Conservation (phyloP, 2,888 invertebrate species). For the Pammene aurita region DNA sequence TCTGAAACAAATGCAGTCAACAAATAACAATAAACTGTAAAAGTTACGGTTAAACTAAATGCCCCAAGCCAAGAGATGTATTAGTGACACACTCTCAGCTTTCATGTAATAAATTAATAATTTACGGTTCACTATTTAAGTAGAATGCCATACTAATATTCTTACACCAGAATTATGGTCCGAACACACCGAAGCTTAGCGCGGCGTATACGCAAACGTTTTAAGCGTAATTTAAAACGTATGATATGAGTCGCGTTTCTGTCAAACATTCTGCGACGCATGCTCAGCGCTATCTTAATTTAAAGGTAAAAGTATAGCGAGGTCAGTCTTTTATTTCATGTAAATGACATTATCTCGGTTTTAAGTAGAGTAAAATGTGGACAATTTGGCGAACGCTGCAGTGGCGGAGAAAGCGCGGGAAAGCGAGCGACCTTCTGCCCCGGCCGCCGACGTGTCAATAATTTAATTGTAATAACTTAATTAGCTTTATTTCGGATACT, state of each 20-base stretch:
- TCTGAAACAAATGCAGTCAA: background rate
- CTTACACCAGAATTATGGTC: background rate
- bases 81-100: conserved; percentile 16
- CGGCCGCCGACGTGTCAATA: conserved; percentile 21
- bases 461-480: conserved; percentile 37
- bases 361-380: conserved; percentile 20
- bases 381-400: conserved; percentile 19
- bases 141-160: background rate
- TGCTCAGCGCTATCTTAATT: background rate
- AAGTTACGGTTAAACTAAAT: background rate
- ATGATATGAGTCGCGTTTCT: background rate
- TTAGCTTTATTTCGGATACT: conserved; percentile 7
- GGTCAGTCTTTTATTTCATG: background rate
- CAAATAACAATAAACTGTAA: conserved; percentile 2
- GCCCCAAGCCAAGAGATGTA: background rate
- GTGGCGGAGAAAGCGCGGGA: conserved; percentile 34
- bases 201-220: no score
- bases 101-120: conserved; percentile 16
- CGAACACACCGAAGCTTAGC: background rate
- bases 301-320: background rate
- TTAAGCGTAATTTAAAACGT: no score
- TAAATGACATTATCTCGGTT: conserved; percentile 12
- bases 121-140: background rate
- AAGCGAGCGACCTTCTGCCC: conserved; percentile 37
- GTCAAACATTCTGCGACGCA: background rate